A percentile compares a stretch with the other conserved stretches of the same genome.
Conservation (phyloP, 2,888 invertebrate species). For the Caenorhabditis plicata region DNA sequence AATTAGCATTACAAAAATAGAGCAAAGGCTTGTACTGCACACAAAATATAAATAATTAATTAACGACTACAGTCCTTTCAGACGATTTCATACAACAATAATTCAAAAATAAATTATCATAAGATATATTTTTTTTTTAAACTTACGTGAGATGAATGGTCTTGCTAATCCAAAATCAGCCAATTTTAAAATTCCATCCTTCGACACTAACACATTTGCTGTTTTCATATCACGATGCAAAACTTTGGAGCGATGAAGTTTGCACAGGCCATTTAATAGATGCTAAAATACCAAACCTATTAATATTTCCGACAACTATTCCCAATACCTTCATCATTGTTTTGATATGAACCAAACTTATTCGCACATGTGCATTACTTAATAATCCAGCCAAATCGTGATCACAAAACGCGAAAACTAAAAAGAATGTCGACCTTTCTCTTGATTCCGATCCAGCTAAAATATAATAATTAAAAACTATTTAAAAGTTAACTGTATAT, state of each 20-base stretch:
- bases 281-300: constrained; percentile 27
- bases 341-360: constrained; percentile 92
- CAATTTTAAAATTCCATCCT: constrained; percentile 87
- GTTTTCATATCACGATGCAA: constrained; percentile 97
- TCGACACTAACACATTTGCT: constrained; percentile 94
- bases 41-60: too few species aligned
- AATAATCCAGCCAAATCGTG: constrained; percentile 94
- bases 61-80: neutral
- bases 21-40: too few species aligned
- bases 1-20: neutral
- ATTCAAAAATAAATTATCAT: neutral
- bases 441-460: constrained; percentile 13
- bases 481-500: constrained; percentile 5
- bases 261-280: constrained; percentile 74
- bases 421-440: constrained; percentile 80
- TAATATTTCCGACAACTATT: neutral
- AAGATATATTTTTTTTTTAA: too few species aligned
- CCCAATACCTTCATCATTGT: constrained; percentile 81
- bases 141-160: constrained; percentile 66
- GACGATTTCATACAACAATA: neutral
- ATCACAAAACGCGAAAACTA: constrained; percentile 97
- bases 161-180: constrained; percentile 97
- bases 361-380: constrained; percentile 91
- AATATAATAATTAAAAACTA: neutral
- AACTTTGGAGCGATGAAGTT: constrained; percentile 88